Percentiles rank a stretch among this genome's conserved stretches.
Evolutionary conservation across 2,797 vertebrate genomes (phyloP).

Genomic region (Megaceryle alcyon): DNA sequence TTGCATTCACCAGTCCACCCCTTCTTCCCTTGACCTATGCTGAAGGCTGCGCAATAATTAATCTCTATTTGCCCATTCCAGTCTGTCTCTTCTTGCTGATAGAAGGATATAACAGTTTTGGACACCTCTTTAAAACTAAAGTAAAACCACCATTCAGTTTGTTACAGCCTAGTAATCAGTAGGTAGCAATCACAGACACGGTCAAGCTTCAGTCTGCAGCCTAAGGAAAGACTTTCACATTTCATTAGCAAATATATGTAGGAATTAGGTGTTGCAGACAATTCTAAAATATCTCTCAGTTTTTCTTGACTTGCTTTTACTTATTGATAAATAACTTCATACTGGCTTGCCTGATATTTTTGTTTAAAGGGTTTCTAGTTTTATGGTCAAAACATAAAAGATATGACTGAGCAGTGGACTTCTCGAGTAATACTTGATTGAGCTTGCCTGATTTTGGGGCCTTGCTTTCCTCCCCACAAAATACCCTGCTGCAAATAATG

Average conservation of each 20-base stretch:
- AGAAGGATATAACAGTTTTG: background rate
- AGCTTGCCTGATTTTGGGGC: background rate
- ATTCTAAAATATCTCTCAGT: background rate
- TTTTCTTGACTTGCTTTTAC: background rate
- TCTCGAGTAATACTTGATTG: background rate
- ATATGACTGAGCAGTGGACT: background rate
- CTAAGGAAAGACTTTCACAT: background rate
- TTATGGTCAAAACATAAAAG: background rate
- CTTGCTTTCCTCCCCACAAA: background rate
- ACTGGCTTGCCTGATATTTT: background rate
- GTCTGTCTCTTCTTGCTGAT: background rate
- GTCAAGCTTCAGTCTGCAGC: background rate
- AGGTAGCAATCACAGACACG: background rate
- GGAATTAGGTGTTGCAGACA: background rate
- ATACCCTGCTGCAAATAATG: background rate
- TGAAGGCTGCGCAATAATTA: background rate
- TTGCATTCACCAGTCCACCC: background rate
- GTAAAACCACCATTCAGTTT: background rate
- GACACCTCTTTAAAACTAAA: background rate
- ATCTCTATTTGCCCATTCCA: background rate
- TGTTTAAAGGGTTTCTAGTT: background rate
- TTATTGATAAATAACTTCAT: background rate
- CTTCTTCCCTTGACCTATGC: background rate
- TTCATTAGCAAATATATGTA: background rate
- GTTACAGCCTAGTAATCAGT: background rate